Evolutionary conservation across 2,797 vertebrate species (phyloP).

Genomic region (Hydrophis major): DNA sequence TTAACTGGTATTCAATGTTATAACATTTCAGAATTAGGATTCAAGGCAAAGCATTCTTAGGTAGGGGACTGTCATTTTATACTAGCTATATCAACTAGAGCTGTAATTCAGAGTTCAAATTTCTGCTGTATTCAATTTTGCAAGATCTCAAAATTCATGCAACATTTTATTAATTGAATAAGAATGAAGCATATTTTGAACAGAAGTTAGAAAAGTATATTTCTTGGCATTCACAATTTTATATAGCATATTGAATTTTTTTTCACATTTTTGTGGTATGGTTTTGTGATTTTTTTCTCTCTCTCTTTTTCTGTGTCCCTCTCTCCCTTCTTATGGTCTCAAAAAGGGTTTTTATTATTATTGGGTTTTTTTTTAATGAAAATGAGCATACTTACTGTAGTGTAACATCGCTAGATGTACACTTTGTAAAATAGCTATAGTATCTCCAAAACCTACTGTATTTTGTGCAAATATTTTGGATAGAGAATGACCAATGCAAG

Average conservation of each 20-base stretch:
- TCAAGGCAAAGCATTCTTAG: neutral
- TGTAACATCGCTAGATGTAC: neutral
- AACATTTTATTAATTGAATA: neutral
- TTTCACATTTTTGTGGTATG: neutral
- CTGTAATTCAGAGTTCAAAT: neutral
- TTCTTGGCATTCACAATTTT: neutral
- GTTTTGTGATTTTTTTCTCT: neutral
- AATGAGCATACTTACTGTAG: neutral
- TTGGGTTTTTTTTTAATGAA: neutral
- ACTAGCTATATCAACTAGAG: neutral
- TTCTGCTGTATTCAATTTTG: neutral
- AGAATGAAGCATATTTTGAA: neutral
- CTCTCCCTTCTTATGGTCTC: neutral
- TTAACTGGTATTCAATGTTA: neutral
- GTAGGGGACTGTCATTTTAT: neutral
- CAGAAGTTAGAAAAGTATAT: neutral
- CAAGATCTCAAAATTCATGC: neutral
- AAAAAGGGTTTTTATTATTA: neutral
- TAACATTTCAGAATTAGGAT: neutral
- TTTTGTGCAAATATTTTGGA: neutral
- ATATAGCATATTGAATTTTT: neutral
- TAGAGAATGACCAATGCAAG: neutral
- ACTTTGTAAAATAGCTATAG: neutral
- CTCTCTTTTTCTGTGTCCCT: neutral
- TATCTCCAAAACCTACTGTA: neutral